These are phyloP conservation scores for Metacarcinus magister DNA, from an alignment of 2,888 invertebrate species.

Conservation along the genomic window DNA sequence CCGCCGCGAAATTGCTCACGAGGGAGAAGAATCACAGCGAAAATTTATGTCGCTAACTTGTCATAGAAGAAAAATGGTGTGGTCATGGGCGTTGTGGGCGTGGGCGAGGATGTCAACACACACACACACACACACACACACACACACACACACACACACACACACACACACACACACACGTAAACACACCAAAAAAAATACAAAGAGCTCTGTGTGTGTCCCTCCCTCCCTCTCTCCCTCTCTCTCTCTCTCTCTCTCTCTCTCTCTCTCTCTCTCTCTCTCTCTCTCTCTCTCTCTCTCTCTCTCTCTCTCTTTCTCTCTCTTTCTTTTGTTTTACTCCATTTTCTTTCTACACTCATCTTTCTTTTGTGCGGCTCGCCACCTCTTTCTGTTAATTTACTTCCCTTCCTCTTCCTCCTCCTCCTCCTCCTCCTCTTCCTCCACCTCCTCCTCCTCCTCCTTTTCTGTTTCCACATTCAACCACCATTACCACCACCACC, in stretches of 20 bases:
- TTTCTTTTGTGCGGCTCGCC: neutral
- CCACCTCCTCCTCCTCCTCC: neutral
- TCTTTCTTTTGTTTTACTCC: neutral
- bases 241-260: neutral
- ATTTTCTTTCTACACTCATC: neutral
- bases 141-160: neutral
- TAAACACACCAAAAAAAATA: no score
- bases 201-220: no score
- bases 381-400: neutral
- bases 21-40: neutral
- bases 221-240: neutral
- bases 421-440: constrained; percentile 57
- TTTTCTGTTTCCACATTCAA: neutral
- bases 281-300: neutral
- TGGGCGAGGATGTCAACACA: neutral
- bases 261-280: neutral
- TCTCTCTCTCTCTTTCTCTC: neutral
- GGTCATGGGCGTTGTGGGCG: neutral
- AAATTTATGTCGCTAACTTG: constrained; percentile 28
- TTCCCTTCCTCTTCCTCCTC: constrained; percentile 30
- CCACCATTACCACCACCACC: no score
- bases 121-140: neutral
- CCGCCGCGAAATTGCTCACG: neutral
- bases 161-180: neutral
- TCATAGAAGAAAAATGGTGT: neutral